Percentiles rank a stretch among this genome's conserved stretches.
Conservation (phyloP, 2,113 vertebrate genomes). For the Polypterus senegalus region DNA sequence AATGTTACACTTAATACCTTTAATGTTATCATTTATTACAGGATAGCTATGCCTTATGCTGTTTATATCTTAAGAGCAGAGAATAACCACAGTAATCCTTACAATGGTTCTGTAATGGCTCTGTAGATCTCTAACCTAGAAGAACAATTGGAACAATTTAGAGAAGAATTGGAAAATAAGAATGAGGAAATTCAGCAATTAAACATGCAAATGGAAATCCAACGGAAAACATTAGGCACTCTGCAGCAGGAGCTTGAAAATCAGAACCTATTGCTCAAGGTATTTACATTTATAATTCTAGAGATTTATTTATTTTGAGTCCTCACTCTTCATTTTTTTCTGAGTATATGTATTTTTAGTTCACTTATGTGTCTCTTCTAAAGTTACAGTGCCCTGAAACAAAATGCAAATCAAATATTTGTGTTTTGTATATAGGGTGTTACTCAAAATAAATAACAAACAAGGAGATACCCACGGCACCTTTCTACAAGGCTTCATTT, state of each 20-base stretch:
- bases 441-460: too few species aligned
- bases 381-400: too few species aligned
- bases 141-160: conserved; percentile 93
- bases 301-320: too few species aligned
- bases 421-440: too few species aligned
- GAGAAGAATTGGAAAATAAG: conserved; percentile 94
- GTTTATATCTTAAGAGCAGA: background rate
- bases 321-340: too few species aligned
- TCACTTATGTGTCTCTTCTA: too few species aligned
- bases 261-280: conserved; percentile 72
- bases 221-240: conserved; percentile 77
- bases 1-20: background rate
- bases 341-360: too few species aligned
- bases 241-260: conserved; percentile 71
- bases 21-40: background rate
- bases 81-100: too few species aligned
- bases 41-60: background rate
- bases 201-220: conserved; percentile 96
- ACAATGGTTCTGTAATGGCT: conserved; percentile 8
- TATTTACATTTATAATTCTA: too few species aligned
- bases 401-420: too few species aligned
- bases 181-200: conserved; percentile 92
- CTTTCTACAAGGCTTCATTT: too few species aligned
- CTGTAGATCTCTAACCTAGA: conserved; percentile 82
- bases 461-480: too few species aligned